A percentile compares a stretch with the other conserved stretches of the same genome.
phyloP scores from a whole-genome alignment of 1,140 invertebrate species.

The Drosophila tsacasi region DNA sequence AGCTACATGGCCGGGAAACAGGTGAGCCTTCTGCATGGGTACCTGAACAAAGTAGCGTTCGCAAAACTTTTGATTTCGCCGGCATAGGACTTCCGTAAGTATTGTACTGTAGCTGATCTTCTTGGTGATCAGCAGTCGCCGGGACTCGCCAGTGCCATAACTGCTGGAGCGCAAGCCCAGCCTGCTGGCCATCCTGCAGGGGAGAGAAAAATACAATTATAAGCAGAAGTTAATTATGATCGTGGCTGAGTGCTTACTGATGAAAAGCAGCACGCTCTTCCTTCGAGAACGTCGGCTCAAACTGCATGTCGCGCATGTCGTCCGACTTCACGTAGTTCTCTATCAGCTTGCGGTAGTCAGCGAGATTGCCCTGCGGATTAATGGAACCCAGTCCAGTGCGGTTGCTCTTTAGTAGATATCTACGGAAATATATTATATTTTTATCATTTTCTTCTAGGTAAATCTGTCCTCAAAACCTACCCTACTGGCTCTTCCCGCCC shows the following conservation, averaged over 20 bases:
- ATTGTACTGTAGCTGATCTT: constrained; percentile 62
- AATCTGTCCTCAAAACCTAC: constrained; percentile 81
- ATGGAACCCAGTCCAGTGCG: constrained; percentile 68
- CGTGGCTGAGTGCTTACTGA: constrained; percentile 83
- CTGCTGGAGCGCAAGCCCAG: constrained; percentile 87
- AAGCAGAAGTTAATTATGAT: background rate
- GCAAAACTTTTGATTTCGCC: constrained; percentile 68
- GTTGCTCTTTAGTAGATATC: constrained; percentile 77
- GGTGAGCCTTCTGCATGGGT: constrained; percentile 67
- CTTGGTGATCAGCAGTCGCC: constrained; percentile 86
- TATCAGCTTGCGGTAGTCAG: constrained; percentile 54
- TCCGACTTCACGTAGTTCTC: constrained; percentile 86
- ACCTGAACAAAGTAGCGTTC: constrained; percentile 82
- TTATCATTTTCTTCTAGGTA: background rate
- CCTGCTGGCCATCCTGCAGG: constrained; percentile 74
- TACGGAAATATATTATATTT: constrained; percentile 12
- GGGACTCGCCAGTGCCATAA: constrained; percentile 86
- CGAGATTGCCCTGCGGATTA: constrained; percentile 32
- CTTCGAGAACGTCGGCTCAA: constrained; percentile 89
- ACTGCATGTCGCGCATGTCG: constrained; percentile 88
- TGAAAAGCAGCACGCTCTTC: constrained; percentile 90
- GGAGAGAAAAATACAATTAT: background rate
- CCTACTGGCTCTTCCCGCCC: constrained; percentile 89
- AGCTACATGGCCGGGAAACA: constrained; percentile 75
- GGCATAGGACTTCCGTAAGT: constrained; percentile 62